Base-by-base conservation (phyloP, 2,888 invertebrate species). In the Ditula angustiorana region DNA sequence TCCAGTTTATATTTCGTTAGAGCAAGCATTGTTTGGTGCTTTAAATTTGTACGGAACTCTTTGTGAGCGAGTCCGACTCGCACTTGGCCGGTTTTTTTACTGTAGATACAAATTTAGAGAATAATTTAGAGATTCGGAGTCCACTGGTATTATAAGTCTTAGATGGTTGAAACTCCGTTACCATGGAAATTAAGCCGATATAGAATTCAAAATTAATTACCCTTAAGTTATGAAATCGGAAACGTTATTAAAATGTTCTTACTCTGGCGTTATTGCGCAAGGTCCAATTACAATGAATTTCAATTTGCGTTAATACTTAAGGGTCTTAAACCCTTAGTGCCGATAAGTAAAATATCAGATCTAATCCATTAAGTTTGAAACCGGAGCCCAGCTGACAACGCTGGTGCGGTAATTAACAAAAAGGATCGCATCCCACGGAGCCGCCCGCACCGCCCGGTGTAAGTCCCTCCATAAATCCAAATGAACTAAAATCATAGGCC, bases 401-500 rank as follows among this genome's bases (percentile, higher is more conserved):
- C 69, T 73, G 72, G 63, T 71, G 67, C 69, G 67, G 71, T 81
- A 85, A 87, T 86, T 86, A 85, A 78, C 81, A 79, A 82, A 85
- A 85, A 81, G 77, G 75, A 73, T 77, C 69, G 71, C 71, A 71
- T 74, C 74, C 71, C 37, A 8, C 49, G 24, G 21, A 21, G n/a
- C 44, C 44, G 23, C 5, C 19, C 56, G 16, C 30, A 21, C 62
- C 61, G 72, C 69, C 67, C 61, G 64, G 56, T 57, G 63, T 68
- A 66, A 70, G 63, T 63, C 67, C 67, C 46, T 63, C 67, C 72
- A 78, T 81, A 82, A 85, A 85, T 85, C 77, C 71, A 74, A 79
- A 80, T 77, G 80, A 82, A 81, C 79, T 81, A 78, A 82, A 86
- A 81, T 84, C 81, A 78, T 81, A 79, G 83, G 81, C 80, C 80